These are phyloP conservation scores for Hypanus sabinus DNA, from an alignment of 2,113 vertebrate species.

Conservation along the genomic window DNA sequence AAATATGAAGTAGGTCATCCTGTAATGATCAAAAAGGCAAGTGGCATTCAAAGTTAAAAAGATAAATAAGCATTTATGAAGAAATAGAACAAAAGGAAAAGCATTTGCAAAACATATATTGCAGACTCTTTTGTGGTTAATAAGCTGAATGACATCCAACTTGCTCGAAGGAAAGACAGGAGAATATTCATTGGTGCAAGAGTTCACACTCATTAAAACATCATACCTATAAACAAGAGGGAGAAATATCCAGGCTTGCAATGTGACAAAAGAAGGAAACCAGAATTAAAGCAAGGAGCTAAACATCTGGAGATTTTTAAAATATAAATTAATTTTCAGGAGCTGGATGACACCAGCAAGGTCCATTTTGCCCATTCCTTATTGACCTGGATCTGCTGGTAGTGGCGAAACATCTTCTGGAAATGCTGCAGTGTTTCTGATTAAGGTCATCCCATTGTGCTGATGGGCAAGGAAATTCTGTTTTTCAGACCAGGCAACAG, in stretches of 20 bases:
- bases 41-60: not conserved
- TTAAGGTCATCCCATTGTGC: too few species aligned
- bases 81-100: not conserved
- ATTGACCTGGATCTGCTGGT: too few species aligned
- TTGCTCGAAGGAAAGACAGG: not conserved
- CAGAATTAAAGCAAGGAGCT: not conserved
- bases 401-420: too few species aligned
- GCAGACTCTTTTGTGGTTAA: not conserved
- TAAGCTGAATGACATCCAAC: not conserved
- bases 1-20: not conserved
- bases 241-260: not conserved
- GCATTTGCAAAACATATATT: not conserved
- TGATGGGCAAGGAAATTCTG: too few species aligned
- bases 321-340: too few species aligned
- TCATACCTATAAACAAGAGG: not conserved
- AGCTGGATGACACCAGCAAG: too few species aligned
- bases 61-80: not conserved
- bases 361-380: too few species aligned
- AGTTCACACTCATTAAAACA: not conserved
- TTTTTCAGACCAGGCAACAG: too few species aligned
- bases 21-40: not conserved
- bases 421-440: too few species aligned
- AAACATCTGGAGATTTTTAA: not conserved
- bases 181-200: not conserved
- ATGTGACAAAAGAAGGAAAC: not conserved